These are phyloP conservation scores for Periphyllus acericola DNA, from an alignment of 2,888 invertebrate species.

Conservation along the genomic window DNA sequence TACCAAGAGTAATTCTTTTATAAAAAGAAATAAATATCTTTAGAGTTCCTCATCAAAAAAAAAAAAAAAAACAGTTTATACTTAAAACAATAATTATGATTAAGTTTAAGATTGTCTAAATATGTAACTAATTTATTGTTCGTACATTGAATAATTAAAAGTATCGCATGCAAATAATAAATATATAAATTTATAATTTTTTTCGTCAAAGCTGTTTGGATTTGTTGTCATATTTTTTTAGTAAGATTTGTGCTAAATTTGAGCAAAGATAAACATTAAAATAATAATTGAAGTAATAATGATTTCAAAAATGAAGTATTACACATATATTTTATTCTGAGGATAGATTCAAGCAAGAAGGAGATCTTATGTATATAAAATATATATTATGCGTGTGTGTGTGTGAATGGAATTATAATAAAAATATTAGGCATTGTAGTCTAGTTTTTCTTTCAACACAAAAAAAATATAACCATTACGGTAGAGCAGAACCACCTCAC, in stretches of 20 bases:
- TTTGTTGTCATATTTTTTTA: neutral
- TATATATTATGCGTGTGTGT: neutral
- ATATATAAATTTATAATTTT: neutral
- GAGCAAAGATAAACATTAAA: conserved; percentile 16
- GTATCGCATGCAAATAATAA: conserved; percentile 5
- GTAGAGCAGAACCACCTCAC: neutral
- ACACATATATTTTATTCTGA: neutral
- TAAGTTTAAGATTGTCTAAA: conserved; percentile 14
- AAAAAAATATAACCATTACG: conserved; percentile 22
- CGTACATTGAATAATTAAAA: conserved; percentile 30
- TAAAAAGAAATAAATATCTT: neutral
- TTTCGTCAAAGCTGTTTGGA: neutral
- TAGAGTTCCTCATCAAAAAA: neutral
- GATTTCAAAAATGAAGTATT: conserved; percentile 26
- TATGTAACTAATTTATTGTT: conserved; percentile 24
- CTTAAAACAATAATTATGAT: neutral
- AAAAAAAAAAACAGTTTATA: neutral
- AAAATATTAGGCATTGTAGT: conserved; percentile 30
- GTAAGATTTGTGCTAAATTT: neutral
- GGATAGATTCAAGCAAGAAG: conserved; percentile 44
- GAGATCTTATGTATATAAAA: conserved; percentile 32
- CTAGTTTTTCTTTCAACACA: conserved; percentile 37
- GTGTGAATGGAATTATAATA: neutral
- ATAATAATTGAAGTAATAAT: neutral
- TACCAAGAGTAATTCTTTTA: neutral